Base-by-base conservation (phyloP, 2,888 invertebrate species). In the Andrena flavipes region DNA sequence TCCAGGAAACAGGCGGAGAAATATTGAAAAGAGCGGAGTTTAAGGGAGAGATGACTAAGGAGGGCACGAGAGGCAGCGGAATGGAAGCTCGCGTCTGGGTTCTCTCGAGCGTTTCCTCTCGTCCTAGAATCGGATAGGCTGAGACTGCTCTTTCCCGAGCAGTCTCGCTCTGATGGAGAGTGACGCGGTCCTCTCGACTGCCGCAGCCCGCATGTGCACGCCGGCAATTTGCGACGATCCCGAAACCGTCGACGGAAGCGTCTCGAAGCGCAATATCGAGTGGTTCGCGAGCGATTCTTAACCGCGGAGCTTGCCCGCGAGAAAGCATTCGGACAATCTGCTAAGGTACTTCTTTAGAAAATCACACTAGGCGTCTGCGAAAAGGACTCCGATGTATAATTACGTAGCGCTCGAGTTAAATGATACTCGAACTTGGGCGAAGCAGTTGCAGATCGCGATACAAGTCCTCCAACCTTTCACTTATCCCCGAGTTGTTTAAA, bases 101-200 rank as follows among this genome's bases (percentile, higher is more conserved):
- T 60, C 70, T 63, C 71, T 79, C 76, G 76, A 82, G 76, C 60
- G 65, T 69, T 84, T 81, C 72, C 76, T 77, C 75, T 73, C 62
- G 20, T 60, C 76, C 60, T 64, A 59, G 72, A 71, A 77, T 76
- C 74, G 79, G 73, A 76, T 76, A 81, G 80, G 79, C 73, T 79
- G 88, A 83, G 75, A 48, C 80, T 79, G 86, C 84, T 84, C 76
- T 84, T 87, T 79, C 80, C 72, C 77, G 71, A 80, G 63, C 63
- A 65, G 82, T 73, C 78, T 79, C 73, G 23, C 82, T 79, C 68
- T 74, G 78, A 85, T 83, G 85, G 87, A 83, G 86, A 70, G 77
- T 80, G 79, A 87, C 82, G 65, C 71, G 63, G 51, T 63, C 65
- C 56, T 83, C 77, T 51, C 70, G 63, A 77, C 80, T 71, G 77